Evolutionary conservation across 1,140 invertebrate species (phyloP).

Genomic region (Musca domestica): DNA sequence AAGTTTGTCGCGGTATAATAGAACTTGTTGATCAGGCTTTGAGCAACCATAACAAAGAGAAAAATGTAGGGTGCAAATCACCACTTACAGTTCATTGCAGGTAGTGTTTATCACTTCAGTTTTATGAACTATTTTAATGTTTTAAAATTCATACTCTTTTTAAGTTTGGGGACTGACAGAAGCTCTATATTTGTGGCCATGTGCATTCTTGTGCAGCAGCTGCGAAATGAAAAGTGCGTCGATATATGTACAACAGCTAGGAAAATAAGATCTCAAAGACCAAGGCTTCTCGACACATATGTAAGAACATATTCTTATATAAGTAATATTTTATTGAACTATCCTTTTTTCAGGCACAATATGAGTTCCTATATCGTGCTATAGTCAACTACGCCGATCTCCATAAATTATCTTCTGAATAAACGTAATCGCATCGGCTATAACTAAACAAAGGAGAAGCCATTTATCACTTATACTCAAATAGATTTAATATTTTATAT

Average conservation of each 20-base stretch:
- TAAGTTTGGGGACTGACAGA: constrained; percentile 77
- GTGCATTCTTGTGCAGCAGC: constrained; percentile 79
- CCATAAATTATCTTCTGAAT: constrained; percentile 66
- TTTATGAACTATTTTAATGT: not conserved
- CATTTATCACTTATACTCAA: constrained; percentile 2
- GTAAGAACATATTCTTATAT: constrained; percentile 58
- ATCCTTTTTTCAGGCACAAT: constrained; percentile 72
- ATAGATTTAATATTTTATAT: constrained; percentile 1
- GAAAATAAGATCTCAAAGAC: constrained; percentile 80
- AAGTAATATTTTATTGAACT: constrained; percentile 4
- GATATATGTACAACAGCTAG: constrained; percentile 82
- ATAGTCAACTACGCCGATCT: constrained; percentile 86
- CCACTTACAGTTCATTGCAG: constrained; percentile 81
- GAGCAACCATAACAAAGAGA: constrained; percentile 55
- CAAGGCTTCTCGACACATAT: constrained; percentile 78
- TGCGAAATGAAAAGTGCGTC: constrained; percentile 76
- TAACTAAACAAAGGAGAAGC: not conserved
- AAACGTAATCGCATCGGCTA: not conserved
- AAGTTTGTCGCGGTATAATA: constrained; percentile 78
- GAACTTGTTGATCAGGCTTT: constrained; percentile 73
- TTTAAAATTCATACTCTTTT: not conserved
- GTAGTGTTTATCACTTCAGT: constrained; percentile 45
- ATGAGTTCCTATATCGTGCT: constrained; percentile 87
- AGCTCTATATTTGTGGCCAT: constrained; percentile 86
- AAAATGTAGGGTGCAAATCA: constrained; percentile 56